Evolutionary conservation across 2,888 invertebrate species (phyloP).

Genomic region (Hoplodrina ambigua): DNA sequence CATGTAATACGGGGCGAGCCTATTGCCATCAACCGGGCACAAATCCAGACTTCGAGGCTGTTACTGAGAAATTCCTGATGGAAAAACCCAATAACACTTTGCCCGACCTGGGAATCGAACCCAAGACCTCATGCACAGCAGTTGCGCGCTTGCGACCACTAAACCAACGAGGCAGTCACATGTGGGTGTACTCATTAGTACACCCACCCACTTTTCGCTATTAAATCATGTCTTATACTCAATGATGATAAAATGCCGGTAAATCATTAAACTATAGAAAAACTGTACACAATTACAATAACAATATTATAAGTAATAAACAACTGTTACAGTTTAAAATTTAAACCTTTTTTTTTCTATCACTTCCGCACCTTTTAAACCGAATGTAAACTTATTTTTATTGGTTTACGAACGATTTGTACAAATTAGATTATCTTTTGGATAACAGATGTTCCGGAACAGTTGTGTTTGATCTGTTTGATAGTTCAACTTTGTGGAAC

Average conservation of each 20-base stretch:
- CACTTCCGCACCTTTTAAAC: slow-evolving; percentile 61
- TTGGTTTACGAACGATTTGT: slow-evolving; percentile 79
- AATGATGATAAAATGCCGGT: neutral
- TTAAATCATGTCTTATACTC: neutral
- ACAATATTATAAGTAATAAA: slow-evolving; percentile 49
- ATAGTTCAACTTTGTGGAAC: slow-evolving; percentile 30
- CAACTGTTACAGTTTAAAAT: slow-evolving; percentile 66
- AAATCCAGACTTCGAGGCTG: too few species aligned
- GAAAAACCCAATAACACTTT: too few species aligned
- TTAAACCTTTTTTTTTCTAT: slow-evolving; percentile 65
- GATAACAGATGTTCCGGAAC: slow-evolving; percentile 72
- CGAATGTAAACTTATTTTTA: slow-evolving; percentile 76
- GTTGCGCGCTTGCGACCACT: too few species aligned
- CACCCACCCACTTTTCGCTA: too few species aligned
- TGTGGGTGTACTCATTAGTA: too few species aligned
- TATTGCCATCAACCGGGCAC: too few species aligned
- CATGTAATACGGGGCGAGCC: too few species aligned
- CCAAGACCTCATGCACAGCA: too few species aligned
- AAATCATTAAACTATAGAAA: slow-evolving; percentile 34
- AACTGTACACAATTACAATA: slow-evolving; percentile 41
- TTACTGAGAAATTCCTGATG: too few species aligned
- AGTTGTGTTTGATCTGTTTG: slow-evolving; percentile 69
- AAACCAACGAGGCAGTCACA: too few species aligned
- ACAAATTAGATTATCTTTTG: slow-evolving; percentile 84
- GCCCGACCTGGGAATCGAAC: too few species aligned